Evolutionary conservation across 2,888 invertebrate genomes (phyloP).

Genomic region (Cantharis rufa): DNA sequence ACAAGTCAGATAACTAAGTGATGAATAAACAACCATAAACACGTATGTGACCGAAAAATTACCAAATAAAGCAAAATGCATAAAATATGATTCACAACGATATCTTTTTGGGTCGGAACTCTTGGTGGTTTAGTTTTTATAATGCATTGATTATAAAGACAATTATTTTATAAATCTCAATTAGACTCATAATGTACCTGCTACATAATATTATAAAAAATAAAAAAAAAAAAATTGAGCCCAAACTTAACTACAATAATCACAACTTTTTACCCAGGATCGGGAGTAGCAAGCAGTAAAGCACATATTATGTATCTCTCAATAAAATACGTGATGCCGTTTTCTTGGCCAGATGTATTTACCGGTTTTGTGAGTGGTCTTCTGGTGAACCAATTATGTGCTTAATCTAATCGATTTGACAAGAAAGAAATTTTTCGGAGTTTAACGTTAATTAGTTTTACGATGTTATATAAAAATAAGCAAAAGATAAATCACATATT

Average conservation of each 20-base stretch:
- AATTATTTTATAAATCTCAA: no score
- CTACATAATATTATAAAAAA: no score
- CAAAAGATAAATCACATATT: neutral
- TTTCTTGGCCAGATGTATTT: neutral
- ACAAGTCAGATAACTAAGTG: no score
- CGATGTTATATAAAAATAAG: neutral
- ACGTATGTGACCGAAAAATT: no score
- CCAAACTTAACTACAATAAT: neutral
- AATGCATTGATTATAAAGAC: no score
- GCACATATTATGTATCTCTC: neutral
- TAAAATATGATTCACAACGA: no score
- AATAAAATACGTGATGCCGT: neutral
- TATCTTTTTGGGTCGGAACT: no score
- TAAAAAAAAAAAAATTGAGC: no score
- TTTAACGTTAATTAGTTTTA: neutral
- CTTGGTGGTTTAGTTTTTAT: no score
- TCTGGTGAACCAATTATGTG: neutral
- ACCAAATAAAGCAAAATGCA: no score
- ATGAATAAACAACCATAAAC: no score
- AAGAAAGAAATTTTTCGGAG: neutral
- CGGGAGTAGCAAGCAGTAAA: neutral
- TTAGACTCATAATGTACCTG: no score
- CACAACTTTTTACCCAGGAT: neutral
- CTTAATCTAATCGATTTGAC: neutral
- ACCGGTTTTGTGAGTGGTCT: neutral